Percentiles rank a stretch among this genome's conserved stretches.
phyloP scores from a whole-genome alignment of 53 echinoderm and acorn worm species.

The Pentamera pediparva region DNA sequence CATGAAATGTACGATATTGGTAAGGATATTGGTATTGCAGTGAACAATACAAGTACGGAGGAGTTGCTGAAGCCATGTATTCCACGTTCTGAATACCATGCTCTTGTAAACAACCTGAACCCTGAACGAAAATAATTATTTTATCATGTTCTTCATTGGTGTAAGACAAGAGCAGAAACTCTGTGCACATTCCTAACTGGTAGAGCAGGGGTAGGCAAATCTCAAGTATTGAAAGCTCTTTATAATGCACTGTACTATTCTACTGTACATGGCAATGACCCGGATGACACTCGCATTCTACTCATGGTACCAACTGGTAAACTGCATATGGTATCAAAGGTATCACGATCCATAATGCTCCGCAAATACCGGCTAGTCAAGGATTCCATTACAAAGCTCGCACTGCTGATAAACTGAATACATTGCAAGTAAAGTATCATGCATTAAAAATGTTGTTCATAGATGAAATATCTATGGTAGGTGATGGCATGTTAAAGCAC shows the following conservation, averaged over 20 bases:
- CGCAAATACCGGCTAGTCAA: conserved; percentile 37
- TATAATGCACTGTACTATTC: conserved; percentile 40
- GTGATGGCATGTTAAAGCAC: no score
- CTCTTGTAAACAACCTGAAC: conserved; percentile 44
- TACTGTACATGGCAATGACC: conserved; percentile 15
- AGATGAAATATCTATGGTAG: no score
- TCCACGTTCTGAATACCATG: conserved; percentile 29
- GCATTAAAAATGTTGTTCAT: no score
- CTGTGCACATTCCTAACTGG: conserved; percentile 40
- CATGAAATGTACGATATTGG: conserved; percentile 44
- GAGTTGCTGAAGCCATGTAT: conserved; percentile 20
- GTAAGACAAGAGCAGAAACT: conserved; percentile 34
- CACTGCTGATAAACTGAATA: no score
- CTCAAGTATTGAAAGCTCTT: conserved; percentile 28
- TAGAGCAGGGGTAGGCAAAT: conserved; percentile 54
- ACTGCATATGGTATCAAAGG: conserved; percentile 47
- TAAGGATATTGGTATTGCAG: conserved; percentile 39
- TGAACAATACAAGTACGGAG: conserved; percentile 15
- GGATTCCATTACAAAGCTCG: conserved; percentile 37
- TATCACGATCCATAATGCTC: conserved; percentile 33
- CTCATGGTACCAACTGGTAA: conserved; percentile 53
- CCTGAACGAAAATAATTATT: conserved; percentile 43
- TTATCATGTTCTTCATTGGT: conserved; percentile 37
- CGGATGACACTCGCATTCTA: conserved; percentile 23
- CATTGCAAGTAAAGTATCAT: no score